Conservation (phyloP, 2,113 vertebrate species). For the Ellobius talpinus region DNA sequence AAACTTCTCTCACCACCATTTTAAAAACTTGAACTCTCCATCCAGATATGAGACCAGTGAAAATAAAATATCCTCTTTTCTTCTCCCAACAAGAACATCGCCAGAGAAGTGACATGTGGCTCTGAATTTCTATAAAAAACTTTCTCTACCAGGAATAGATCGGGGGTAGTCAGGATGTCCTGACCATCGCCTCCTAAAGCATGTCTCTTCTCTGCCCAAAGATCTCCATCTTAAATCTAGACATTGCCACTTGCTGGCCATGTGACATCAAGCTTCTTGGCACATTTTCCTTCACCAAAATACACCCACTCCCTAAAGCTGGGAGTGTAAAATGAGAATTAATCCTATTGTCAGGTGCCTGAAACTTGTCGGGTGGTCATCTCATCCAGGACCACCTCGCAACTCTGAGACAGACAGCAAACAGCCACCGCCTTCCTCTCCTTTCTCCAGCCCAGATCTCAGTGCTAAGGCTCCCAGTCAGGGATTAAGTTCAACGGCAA, state of each 20-base stretch:
- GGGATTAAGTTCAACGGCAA: neutral
- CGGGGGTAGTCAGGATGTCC: neutral
- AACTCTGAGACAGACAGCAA: neutral
- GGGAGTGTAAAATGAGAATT: neutral
- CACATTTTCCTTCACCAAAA: neutral
- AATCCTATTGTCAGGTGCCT: accelerated
- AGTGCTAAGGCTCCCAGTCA: neutral
- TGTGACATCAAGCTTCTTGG: neutral
- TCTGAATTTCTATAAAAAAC: neutral
- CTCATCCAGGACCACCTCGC: neutral
- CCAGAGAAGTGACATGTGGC: neutral
- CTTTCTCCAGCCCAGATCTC: neutral
- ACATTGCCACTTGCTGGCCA: neutral
- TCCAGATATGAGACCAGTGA: neutral
- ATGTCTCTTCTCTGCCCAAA: neutral
- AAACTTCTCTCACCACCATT: neutral
- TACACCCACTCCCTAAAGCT: neutral
- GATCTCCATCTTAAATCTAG: neutral
- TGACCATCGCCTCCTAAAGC: neutral
- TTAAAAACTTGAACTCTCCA: neutral
- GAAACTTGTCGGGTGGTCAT: no score
- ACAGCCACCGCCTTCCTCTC: neutral
- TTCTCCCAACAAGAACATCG: neutral
- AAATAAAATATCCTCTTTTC: neutral
- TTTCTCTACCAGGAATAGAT: neutral